phyloP scores from a whole-genome alignment of 2,888 invertebrate species.

The Acrobasis consociella region DNA sequence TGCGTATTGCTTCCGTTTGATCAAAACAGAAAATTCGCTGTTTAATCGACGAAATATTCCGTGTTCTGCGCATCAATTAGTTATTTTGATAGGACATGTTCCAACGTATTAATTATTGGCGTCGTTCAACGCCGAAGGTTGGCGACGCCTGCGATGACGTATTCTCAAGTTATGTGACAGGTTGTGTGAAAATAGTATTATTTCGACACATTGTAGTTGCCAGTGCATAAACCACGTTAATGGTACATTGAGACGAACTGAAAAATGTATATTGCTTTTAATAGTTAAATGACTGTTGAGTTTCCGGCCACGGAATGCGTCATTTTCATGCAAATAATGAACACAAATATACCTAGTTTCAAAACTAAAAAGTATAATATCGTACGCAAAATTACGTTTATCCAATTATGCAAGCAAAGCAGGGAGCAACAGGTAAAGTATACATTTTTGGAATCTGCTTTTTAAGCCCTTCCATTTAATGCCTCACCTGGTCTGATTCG shows the following conservation, averaged over 20 bases:
- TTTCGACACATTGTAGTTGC: background rate
- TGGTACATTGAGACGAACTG: background rate
- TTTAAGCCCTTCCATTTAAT: too few relatives aligned
- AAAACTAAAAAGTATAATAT: too few relatives aligned
- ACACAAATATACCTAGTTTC: too few relatives aligned
- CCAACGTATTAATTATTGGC: constrained; percentile 37
- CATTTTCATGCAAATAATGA: too few relatives aligned
- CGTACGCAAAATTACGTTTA: too few relatives aligned
- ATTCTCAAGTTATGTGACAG: constrained; percentile 11
- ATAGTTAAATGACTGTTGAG: background rate
- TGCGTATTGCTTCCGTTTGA: constrained; percentile 10
- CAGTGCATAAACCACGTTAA: constrained; percentile 3
- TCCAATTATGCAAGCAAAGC: too few relatives aligned
- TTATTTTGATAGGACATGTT: constrained; percentile 34
- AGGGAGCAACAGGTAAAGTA: too few relatives aligned
- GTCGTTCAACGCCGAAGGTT: constrained; percentile 29
- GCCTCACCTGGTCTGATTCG: too few relatives aligned
- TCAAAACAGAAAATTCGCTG: background rate
- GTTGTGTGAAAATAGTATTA: constrained; percentile 1
- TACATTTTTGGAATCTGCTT: too few relatives aligned
- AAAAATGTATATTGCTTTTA: background rate
- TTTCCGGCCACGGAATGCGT: background rate
- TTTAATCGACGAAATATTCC: constrained; percentile 11
- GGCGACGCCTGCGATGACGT: constrained; percentile 11
- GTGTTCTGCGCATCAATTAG: constrained; percentile 23